Base-by-base conservation (phyloP, 2,888 invertebrate species). In the Scotopteryx bipunctaria region DNA sequence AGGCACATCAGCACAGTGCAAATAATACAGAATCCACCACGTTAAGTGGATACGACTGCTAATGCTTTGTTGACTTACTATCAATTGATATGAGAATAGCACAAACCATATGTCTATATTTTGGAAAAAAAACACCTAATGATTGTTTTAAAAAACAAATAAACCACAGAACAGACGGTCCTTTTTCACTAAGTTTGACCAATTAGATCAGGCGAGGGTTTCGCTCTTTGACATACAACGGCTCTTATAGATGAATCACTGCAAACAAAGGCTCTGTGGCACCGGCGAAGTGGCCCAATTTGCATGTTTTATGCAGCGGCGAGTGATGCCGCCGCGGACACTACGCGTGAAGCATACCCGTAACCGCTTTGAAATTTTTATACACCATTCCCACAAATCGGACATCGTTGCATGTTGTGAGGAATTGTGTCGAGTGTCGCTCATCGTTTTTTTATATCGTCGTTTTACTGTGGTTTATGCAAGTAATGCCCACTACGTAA, bases 231-330 rank as follows among this genome's bases (percentile, higher is more conserved):
- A 45, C 71, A 67, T n/a, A n/a, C 65, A 32, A 32, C 15, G n/a
- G 31, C 36, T 25, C 35, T 35, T 47, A 48, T 40, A 48, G 53
- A 40, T 49, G 54, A 25, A 40, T 35, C 44, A 54, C 54, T 54
- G 44, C 11, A 6, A 79, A 79, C 78, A 75, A 74, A 76, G 48
- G 40, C 48, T 44, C 53, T 54, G 44, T 54, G 48, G 14, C 67
- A 67, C 66, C 66, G 59, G 55, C 69, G 83, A 86, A 87, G 87
- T 87, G 86, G 81, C 81, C 81, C 87, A 89, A 89, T 90, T 90
- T 88, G 81, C 89, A 90, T 90, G 83, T 84, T 86, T 88, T 86
- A 90, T 89, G 85, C 84, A 84, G 72, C 74, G 70, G 69, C 71
- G 80, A 78, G 80, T 78, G 86, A 83, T 85, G 80, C 78, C 77